Base-by-base conservation (phyloP, 2,888 invertebrate genomes). In the Macrosiphum euphorbiae region DNA sequence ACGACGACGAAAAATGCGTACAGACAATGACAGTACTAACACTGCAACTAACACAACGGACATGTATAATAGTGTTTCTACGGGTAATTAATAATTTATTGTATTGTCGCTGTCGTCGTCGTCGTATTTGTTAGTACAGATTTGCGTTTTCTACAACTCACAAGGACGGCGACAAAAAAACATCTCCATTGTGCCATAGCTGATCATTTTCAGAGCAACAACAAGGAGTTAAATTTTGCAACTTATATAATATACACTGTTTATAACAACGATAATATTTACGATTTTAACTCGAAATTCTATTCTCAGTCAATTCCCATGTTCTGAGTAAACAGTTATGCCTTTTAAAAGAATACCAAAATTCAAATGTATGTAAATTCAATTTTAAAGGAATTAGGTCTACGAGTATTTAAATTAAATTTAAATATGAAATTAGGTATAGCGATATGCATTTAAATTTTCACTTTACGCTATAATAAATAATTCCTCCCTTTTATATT, bases 81-180 rank as follows among this genome's bases (percentile, higher is more conserved):
- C 88, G 88, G 55, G 55, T 41, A 55, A 55, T 88, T 35, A 55
- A 55, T 88, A 55, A 41, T 55, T 55, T 55, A 55, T 88, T 88
- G 88, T 88, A 35, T 24, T n/a, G n/a, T n/a, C 11, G 11, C 10
- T 16, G 41, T n/a, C n/a, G 67, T 35, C 35, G 35, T 78, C 35
- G 35, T 16, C n/a, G 16, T 35, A 35, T 78, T 78, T 78, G 35
- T 78, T 78, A 20, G 35, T 11, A 55, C 35, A 28, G 50, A n/a
- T 52, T n/a, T 52, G 88, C 88, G 52, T n/a, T 35, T 52, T 52
- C 24, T 52, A 52, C 88, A 24, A 88, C 35, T 20, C 35, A 78
- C 47, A 55, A 88, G 52, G 88, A 88, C 88, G 52, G 16, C 35
- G 87, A n/a, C 87, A 35, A 86, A 16, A 78, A 78, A 35, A 78